These are phyloP conservation scores for Oryctes rhinoceros DNA, from an alignment of 1,140 invertebrate species.

Conservation along the genomic window DNA sequence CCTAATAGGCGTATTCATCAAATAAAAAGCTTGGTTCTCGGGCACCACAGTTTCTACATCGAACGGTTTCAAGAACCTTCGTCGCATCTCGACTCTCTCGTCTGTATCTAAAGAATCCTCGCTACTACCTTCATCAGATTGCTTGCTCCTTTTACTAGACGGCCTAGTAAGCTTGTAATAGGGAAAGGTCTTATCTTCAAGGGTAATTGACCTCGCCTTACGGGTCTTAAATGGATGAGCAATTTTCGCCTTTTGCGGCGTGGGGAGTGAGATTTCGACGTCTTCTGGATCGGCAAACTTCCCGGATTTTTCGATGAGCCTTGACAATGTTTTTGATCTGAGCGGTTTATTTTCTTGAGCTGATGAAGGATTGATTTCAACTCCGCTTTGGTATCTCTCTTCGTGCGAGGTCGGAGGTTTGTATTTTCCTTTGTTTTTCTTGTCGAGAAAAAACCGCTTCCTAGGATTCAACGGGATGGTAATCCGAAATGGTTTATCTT, in stretches of 20 bases:
- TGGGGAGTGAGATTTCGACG: background rate
- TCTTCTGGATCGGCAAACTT: background rate
- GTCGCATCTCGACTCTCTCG: background rate
- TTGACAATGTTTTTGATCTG: background rate
- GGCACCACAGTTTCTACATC: background rate
- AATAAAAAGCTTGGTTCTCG: background rate
- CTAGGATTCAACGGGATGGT: background rate
- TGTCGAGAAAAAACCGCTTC: background rate
- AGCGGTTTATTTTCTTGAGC: background rate
- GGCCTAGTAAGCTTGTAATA: conserved; percentile 12
- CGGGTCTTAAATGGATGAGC: background rate
- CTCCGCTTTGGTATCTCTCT: background rate
- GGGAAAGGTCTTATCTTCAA: conserved; percentile 15
- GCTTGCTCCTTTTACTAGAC: background rate
- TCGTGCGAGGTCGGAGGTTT: background rate
- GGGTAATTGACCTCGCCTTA: background rate
- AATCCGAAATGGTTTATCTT: conserved; percentile 14
- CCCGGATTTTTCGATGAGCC: background rate
- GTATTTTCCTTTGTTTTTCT: background rate
- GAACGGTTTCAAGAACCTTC: background rate
- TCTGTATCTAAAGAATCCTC: background rate
- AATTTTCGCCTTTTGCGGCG: background rate
- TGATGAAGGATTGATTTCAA: background rate
- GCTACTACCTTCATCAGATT: background rate
- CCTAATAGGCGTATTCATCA: conserved; percentile 25